Evolutionary conservation across 1,140 invertebrate genomes (phyloP).

Genomic region (Pemphigus obesinymphae): DNA sequence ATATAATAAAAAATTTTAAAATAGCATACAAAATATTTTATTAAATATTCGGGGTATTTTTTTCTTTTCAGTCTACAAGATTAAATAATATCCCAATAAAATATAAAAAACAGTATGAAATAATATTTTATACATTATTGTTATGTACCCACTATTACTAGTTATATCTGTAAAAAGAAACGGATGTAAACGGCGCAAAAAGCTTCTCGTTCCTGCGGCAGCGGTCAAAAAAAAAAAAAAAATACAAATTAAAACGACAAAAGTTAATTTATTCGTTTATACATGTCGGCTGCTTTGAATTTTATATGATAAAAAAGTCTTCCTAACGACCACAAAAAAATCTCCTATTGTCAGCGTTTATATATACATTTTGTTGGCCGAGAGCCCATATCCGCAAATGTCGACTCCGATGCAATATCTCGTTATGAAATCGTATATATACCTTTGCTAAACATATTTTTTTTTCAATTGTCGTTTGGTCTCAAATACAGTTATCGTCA

Average conservation of each 20-base stretch:
- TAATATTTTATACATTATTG: no score
- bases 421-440: background rate
- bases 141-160: no score
- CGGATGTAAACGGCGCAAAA: background rate
- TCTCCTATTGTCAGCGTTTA: slow-evolving; percentile 26
- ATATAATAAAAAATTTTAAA: no score
- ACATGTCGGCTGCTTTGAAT: slow-evolving; percentile 15
- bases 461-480: background rate
- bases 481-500: background rate
- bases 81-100: no score
- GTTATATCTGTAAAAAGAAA: background rate
- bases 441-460: background rate
- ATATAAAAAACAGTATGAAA: no score
- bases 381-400: background rate
- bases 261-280: slow-evolving; percentile 26
- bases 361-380: slow-evolving; percentile 2
- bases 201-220: background rate
- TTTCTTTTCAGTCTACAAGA: no score
- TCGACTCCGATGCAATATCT: background rate
- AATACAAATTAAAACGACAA: slow-evolving; percentile 20
- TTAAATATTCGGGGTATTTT: no score
- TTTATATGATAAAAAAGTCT: background rate
- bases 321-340: background rate
- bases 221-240: background rate
- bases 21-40: no score